Evolutionary conservation across 1,140 invertebrate species (phyloP), one percentile per base, ranked within the genome.

Genomic region (Drosophila paulistorum): DNA sequence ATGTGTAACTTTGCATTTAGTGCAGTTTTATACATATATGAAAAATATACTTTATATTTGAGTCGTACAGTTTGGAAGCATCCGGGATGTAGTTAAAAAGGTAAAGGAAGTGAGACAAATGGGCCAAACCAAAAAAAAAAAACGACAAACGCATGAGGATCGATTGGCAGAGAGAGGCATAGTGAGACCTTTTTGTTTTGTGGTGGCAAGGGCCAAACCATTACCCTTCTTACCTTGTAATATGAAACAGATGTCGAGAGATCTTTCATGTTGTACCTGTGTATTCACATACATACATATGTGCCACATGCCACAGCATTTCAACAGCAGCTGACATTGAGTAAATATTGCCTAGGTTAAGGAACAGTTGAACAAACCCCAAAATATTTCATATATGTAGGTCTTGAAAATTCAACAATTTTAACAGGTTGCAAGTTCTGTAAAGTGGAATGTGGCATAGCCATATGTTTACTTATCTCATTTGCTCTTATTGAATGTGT

Each of bases 21-120:
- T 83, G 84, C 84, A 89, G 80, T 81, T 78, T 62, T 65, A 68
- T 77, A 67, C 5, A 26, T 30, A 30, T 30, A 30, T 62, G 60
- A 42, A 65, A 62, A 67, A 78, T 67, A 48, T 48, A 48, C 30
- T 30, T 37, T 37, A 37, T 37, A 37, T 37, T 10, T 37, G 11
- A 39, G 37, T 39, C 37, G 37, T 51, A 23, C 20, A 79, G 71
- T 87, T 83, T 68, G 55, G 65, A 61, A 71, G 84, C 84, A 89
- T 89, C 84, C 84, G 84, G 84, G 84, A 89, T 89, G 84, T 86
- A 74, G 77, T 80, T 85, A 77, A 81, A 30, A 78, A 81, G 83
- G 83, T 78, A 89, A 89, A 89, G 84, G 84, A 89, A 89, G 84
- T 89, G 74, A 89, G 77, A 89, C 84, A 89, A 87, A 87, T 89